Percentiles rank a stretch among this genome's conserved stretches.
Conservation (phyloP, 2,797 vertebrate genomes). For the Orientallactaga sibirica region DNA sequence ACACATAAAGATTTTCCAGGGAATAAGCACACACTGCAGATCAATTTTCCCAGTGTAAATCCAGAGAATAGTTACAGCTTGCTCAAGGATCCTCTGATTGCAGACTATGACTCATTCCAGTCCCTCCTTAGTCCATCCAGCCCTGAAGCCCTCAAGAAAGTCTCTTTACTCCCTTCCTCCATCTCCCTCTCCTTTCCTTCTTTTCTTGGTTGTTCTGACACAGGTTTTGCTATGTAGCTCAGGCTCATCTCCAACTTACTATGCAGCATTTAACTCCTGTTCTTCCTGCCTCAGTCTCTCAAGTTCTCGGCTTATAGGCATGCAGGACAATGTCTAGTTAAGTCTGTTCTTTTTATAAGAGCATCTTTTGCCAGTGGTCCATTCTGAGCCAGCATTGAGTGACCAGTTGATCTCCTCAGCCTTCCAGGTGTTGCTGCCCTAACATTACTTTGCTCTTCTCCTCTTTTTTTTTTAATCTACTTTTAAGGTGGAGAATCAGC, state of each 20-base stretch:
- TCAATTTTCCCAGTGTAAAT: constrained; percentile 45
- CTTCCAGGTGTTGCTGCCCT: constrained; percentile 11
- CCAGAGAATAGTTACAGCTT: constrained; percentile 23
- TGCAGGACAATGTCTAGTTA: not conserved
- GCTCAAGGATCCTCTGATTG: constrained; percentile 14
- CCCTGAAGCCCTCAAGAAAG: not conserved
- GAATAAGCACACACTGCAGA: not conserved
- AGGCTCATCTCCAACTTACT: not conserved
- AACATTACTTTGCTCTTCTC: constrained; percentile 25
- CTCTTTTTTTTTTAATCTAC: constrained; percentile 17
- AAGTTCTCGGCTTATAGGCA: not conserved
- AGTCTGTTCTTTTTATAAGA: constrained; percentile 24
- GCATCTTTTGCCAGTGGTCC: not conserved
- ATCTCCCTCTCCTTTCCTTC: not conserved
- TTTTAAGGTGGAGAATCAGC: not conserved
- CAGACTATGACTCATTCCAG: not conserved
- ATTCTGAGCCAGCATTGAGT: constrained; percentile 23
- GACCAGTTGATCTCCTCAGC: not conserved
- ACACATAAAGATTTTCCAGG: constrained; percentile 15
- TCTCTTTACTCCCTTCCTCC: not conserved
- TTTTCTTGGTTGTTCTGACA: not conserved
- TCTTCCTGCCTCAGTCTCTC: not conserved
- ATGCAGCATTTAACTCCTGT: not conserved
- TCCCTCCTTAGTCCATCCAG: constrained; percentile 1
- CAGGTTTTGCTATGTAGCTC: not conserved